A percentile compares a stretch with the other conserved stretches of the same genome.
phyloP scores from a whole-genome alignment of 2,797 vertebrate species.

The Syncerus caffer region DNA sequence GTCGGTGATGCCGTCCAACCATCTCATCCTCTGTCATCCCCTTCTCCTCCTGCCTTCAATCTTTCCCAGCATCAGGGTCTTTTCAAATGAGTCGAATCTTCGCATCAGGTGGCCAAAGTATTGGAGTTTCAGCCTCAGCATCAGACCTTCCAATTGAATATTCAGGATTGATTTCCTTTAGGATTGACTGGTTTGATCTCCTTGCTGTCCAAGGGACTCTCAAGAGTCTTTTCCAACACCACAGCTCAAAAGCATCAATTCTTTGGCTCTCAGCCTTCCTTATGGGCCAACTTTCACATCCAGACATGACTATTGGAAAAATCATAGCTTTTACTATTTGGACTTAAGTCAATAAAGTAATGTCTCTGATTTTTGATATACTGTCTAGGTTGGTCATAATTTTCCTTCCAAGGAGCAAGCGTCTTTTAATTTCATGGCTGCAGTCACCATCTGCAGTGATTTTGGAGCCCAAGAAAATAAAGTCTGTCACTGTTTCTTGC shows the following conservation, averaged over 20 bases:
- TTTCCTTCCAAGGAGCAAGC: not conserved
- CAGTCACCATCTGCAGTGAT: not conserved
- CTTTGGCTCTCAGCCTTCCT: not conserved
- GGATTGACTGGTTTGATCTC: not conserved
- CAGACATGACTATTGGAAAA: not conserved
- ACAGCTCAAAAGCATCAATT: not conserved
- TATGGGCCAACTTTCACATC: not conserved
- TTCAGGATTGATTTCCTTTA: not conserved
- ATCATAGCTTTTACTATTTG: not conserved
- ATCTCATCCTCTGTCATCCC: not conserved
- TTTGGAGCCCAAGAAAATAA: not conserved
- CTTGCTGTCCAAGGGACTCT: not conserved
- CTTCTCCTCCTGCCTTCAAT: not conserved
- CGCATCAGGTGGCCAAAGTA: not conserved
- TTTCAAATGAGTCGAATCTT: not conserved
- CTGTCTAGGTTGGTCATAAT: not conserved
- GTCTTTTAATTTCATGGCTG: not conserved
- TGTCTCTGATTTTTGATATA: not conserved
- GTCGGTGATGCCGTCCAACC: not conserved
- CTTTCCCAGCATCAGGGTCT: not conserved
- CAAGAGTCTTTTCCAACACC: not conserved
- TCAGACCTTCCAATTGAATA: not conserved
- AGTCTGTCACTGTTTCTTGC: not conserved
- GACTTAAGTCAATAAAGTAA: not conserved
- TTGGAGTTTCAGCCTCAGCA: not conserved